Percentiles rank a stretch among this genome's conserved stretches.
Conservation (phyloP, 2,797 vertebrate species). For the Vireo griseus region DNA sequence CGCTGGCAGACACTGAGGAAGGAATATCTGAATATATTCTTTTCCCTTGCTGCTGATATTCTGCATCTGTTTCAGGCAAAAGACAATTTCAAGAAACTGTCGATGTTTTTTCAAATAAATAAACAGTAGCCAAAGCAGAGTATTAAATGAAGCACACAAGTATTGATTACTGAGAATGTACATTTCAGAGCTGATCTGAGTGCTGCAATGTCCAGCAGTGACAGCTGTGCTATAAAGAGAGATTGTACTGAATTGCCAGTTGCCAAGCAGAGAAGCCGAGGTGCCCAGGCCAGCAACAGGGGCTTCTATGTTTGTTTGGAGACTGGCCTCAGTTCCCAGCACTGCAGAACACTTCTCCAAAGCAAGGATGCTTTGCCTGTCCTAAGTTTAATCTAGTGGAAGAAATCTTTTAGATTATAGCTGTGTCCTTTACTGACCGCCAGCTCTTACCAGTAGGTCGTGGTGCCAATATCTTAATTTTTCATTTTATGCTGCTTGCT, state of each 20-base stretch:
- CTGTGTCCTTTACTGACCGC: conserved; percentile 25
- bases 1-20: neutral
- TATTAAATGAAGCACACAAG: neutral
- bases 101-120: neutral
- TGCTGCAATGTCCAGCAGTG: neutral
- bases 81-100: neutral
- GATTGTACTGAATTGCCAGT: neutral
- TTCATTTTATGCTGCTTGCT: conserved; percentile 51
- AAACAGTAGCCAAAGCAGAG: neutral
- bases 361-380: conserved; percentile 19
- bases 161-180: neutral
- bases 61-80: neutral
- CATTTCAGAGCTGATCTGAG: neutral
- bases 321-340: neutral
- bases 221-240: neutral
- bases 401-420: conserved; percentile 52
- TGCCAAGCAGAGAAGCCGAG: neutral
- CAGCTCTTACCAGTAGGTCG: conserved; percentile 9
- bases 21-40: neutral
- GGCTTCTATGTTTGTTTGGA: neutral
- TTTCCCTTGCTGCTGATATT: neutral
- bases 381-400: conserved; percentile 50
- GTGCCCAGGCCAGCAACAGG: neutral
- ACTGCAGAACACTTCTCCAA: conserved; percentile 1
- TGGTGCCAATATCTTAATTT: conserved; percentile 49